These are phyloP conservation scores for Perithous albicinctus DNA, from an alignment of 2,888 invertebrate species.

Conservation along the genomic window DNA sequence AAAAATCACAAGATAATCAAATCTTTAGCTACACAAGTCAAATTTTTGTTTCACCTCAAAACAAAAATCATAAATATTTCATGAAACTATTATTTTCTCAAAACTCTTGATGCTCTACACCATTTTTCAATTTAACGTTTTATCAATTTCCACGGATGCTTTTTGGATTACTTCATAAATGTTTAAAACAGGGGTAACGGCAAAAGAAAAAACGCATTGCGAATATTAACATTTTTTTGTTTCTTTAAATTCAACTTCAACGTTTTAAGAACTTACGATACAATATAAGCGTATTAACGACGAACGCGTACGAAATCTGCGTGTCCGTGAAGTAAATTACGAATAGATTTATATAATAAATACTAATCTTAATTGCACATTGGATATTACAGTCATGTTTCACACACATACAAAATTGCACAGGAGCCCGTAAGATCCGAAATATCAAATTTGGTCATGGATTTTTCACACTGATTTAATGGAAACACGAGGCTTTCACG, in stretches of 20 bases:
- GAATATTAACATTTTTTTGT: background rate
- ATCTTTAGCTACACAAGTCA: no score
- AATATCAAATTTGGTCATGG: background rate
- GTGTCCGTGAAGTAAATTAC: background rate
- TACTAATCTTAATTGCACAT: background rate
- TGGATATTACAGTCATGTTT: background rate
- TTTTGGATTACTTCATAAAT: no score
- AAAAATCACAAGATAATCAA: no score
- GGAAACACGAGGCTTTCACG: background rate
- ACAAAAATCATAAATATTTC: no score
- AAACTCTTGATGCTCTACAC: no score
- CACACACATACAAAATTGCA: background rate
- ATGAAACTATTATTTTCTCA: no score
- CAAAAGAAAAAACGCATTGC: no score
- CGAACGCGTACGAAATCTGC: background rate
- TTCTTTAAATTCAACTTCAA: background rate
- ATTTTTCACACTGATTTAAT: background rate
- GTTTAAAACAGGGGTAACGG: no score
- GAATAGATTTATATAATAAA: constrained; percentile 7
- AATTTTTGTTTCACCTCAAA: no score
- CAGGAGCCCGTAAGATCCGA: background rate
- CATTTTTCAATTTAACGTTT: no score
- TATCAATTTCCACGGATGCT: no score
- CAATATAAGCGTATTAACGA: background rate
- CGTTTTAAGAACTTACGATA: background rate